Evolutionary conservation across 2,888 invertebrate species (phyloP), one percentile per base, ranked within the genome.

Genomic region (Agriopis marginaria): DNA sequence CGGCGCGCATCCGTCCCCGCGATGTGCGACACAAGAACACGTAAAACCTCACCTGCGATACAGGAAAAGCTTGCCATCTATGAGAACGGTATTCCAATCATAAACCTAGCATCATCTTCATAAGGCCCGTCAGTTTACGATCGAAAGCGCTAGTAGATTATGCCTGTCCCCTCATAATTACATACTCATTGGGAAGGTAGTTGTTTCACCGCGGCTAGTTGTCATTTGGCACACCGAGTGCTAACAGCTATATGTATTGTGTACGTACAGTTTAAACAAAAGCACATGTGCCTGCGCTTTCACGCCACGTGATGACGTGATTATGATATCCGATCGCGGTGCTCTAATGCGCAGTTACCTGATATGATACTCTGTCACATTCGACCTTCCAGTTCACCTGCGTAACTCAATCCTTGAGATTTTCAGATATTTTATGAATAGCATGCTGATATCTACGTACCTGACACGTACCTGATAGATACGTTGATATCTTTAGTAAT

Each of bases 41-140:
- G 93, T 79, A 91, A 86, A 86, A 79, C 91, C 77, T 86, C 94
- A 80, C 92, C 93, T 75, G 90, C 93, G 76, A 94, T 94, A 85
- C 89, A 87, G 85, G 92, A 93, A 86, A 94, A 94, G 87, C 91
- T 94, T 77, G 92, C 92, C 86, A 87, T 94, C 82, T 94, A 93
- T 85, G 94, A 94, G 85, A 91, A 94, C 88, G 94, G 94, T 94
- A 93, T 85, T 80, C 78, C 79, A 79, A 86, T 84, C 83, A 83
- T 83, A 85, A 78, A 79, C 68, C 75, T 77, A 71, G 72, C 80
- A 82, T 79, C 80, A 80, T 83, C 80, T 73, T 76, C 77, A 82
- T 79, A 82, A 82, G 85, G 81, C 76, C 79, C 73, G 79, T 68
- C 60, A 65, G 73, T 88, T 88, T 84, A 88, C 84, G 84, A 88